Evolutionary conservation across 2,888 invertebrate species (phyloP).

Genomic region (Anorthoa munda): DNA sequence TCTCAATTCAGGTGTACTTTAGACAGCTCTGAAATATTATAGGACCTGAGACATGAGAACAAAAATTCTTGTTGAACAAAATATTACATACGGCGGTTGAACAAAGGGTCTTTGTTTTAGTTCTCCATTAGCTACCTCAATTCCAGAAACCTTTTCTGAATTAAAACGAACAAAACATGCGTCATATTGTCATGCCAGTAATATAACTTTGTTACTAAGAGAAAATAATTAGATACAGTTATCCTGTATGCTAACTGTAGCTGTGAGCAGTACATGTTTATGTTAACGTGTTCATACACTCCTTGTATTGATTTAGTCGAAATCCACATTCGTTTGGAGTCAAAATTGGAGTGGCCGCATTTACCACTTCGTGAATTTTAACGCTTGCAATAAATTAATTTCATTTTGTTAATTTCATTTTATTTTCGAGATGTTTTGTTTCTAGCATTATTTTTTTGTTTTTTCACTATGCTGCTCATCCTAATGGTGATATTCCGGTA

Average conservation of each 20-base stretch:
- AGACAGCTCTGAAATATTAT: slow-evolving; percentile 48
- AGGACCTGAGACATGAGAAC: neutral
- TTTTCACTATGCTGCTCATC: too few relatives aligned
- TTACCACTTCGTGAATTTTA: slow-evolving; percentile 7
- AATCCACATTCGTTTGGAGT: neutral
- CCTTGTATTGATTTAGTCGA: neutral
- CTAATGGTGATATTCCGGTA: neutral
- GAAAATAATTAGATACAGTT: neutral
- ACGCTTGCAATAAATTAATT: slow-evolving; percentile 7
- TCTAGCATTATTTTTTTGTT: neutral
- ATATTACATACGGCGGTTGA: neutral
- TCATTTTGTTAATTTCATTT: too few relatives aligned
- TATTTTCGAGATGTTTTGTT: neutral
- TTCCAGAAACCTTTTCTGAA: neutral
- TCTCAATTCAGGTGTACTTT: slow-evolving; percentile 51
- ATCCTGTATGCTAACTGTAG: neutral
- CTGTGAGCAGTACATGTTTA: neutral
- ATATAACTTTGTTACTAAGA: neutral
- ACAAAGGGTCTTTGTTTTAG: slow-evolving; percentile 16
- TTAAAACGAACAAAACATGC: too few relatives aligned
- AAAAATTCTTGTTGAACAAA: neutral
- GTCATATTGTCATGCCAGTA: neutral
- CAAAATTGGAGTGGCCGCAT: slow-evolving; percentile 4
- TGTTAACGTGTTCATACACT: neutral
- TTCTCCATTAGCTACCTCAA: neutral